A percentile compares a stretch with the other conserved stretches of the same genome.
phyloP scores from a whole-genome alignment of 2,888 invertebrate species.

The Caenorhabditis sp. region DNA sequence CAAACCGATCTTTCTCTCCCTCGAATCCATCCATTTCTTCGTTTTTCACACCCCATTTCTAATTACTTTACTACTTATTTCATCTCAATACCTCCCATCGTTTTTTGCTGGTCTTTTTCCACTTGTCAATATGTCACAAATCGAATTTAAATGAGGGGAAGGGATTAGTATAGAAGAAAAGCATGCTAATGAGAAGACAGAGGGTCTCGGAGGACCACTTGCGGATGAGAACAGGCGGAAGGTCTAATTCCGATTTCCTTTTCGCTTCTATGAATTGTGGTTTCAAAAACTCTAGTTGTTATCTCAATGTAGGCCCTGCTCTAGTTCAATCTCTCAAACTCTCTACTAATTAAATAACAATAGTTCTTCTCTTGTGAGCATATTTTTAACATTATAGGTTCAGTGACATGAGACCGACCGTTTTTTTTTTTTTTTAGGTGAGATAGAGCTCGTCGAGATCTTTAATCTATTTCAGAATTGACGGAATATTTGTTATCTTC shows the following conservation, averaged over 20 bases:
- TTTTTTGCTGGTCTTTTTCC: slow-evolving; percentile 14
- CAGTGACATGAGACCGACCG: too few species aligned
- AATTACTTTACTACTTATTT: slow-evolving; percentile 19
- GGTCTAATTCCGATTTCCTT: neutral
- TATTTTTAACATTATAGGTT: too few species aligned
- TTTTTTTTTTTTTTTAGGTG: too few species aligned
- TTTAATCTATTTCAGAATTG: too few species aligned
- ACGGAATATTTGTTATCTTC: too few species aligned
- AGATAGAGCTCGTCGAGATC: too few species aligned
- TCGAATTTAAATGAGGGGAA: slow-evolving; percentile 45
- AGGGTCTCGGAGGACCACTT: slow-evolving; percentile 36
- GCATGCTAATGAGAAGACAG: slow-evolving; percentile 49
- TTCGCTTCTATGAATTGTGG: neutral
- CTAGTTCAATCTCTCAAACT: too few species aligned
- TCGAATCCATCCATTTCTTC: neutral
- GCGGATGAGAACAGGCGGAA: neutral
- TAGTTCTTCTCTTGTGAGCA: too few species aligned
- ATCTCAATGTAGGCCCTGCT: too few species aligned
- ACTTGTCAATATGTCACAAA: slow-evolving; percentile 55
- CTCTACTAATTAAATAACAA: too few species aligned
- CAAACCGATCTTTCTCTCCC: slow-evolving; percentile 16
- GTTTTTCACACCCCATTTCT: slow-evolving; percentile 27
- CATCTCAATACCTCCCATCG: neutral
- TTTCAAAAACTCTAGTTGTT: neutral
- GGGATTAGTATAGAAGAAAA: slow-evolving; percentile 31